Conservation (phyloP, 2,113 vertebrate species). For the Bostrychus sinensis region DNA sequence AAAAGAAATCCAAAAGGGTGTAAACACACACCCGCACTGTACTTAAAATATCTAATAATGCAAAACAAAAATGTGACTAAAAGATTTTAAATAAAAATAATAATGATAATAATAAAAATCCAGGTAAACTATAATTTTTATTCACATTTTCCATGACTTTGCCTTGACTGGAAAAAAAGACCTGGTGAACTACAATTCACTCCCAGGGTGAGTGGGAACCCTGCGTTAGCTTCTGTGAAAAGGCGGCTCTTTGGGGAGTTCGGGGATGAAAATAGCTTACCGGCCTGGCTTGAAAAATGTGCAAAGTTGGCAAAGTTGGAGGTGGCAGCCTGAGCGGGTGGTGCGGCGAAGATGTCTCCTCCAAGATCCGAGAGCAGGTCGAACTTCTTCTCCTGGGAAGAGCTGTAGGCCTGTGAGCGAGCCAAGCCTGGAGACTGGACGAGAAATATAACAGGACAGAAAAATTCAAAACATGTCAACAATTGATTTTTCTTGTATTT, state of each 20-base stretch:
- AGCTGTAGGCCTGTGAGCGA: slow-evolving; percentile 72
- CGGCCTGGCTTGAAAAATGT: slow-evolving; percentile 94
- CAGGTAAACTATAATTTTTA: not conserved
- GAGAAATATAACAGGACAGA: not conserved
- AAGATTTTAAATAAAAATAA: too few relatives aligned
- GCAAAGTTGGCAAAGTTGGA: slow-evolving; percentile 98
- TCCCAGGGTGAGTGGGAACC: not conserved
- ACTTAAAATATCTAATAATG: too few relatives aligned
- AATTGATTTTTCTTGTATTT: too few relatives aligned
- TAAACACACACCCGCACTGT: too few relatives aligned
- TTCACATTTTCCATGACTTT: not conserved
- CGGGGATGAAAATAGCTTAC: slow-evolving; percentile 63
- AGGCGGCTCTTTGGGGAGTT: not conserved
- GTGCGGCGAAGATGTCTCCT: slow-evolving; percentile 94
- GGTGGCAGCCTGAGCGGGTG: slow-evolving; percentile 81
- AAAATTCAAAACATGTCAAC: too few relatives aligned
- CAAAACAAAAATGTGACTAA: too few relatives aligned
- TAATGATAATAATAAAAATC: too few relatives aligned
- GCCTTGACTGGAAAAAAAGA: too few relatives aligned
- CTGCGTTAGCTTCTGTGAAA: not conserved
- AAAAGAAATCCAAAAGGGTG: too few relatives aligned
- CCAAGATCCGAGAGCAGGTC: slow-evolving; percentile 95
- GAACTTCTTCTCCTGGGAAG: slow-evolving; percentile 93
- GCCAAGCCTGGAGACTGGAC: slow-evolving; percentile 82
- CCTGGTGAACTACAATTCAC: not conserved